Conservation (phyloP, 1,140 invertebrate genomes). For the Drosophila miranda region DNA sequence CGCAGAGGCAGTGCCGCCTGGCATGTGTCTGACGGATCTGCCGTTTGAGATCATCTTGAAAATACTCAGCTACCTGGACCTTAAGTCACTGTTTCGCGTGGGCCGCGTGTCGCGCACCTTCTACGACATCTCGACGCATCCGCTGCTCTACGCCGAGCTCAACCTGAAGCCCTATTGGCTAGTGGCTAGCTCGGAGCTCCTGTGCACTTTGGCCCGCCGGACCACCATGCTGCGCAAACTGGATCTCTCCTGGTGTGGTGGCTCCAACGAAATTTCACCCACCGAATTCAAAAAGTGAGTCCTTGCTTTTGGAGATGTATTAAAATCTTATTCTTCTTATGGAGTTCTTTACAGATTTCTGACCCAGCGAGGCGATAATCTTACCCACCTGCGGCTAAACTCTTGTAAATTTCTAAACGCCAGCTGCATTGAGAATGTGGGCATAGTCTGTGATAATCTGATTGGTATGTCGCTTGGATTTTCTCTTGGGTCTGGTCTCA, state of each 20-base stretch:
- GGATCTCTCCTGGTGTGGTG: constrained; percentile 95
- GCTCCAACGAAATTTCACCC: constrained; percentile 83
- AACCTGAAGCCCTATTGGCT: constrained; percentile 90
- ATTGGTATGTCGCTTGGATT: constrained; percentile 84
- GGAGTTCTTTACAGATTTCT: constrained; percentile 85
- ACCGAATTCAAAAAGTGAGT: constrained; percentile 79
- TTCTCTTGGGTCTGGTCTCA: too few relatives aligned
- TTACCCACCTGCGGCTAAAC: constrained; percentile 89
- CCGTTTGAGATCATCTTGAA: constrained; percentile 83
- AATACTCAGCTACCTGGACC: constrained; percentile 87
- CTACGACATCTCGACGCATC: constrained; percentile 88
- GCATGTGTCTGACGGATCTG: constrained; percentile 55
- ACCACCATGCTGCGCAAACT: constrained; percentile 89
- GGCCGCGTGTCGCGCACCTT: constrained; percentile 90
- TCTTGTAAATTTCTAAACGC: constrained; percentile 90
- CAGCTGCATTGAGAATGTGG: constrained; percentile 85
- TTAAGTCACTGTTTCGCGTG: constrained; percentile 89
- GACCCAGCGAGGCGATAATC: constrained; percentile 85
- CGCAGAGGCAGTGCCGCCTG: not conserved
- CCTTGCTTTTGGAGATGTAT: too few relatives aligned
- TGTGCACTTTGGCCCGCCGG: constrained; percentile 79
- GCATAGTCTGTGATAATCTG: constrained; percentile 86
- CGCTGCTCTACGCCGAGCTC: constrained; percentile 89
- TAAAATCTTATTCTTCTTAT: not conserved
- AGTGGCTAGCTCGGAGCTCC: constrained; percentile 83